These are phyloP conservation scores for Hippoglossus stenolepis DNA, from an alignment of 2,113 vertebrate species.

Conservation along the genomic window DNA sequence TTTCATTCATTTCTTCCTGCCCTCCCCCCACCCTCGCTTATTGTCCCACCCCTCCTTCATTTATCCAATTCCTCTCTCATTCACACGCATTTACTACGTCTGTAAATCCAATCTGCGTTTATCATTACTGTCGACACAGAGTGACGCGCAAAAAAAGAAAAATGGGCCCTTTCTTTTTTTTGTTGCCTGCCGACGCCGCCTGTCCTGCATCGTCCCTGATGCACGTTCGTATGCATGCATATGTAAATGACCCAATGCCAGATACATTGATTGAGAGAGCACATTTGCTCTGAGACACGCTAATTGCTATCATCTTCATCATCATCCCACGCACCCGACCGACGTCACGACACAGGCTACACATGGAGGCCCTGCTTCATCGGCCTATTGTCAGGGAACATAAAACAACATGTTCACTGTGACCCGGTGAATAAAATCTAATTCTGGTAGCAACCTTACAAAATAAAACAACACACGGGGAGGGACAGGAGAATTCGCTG, in stretches of 20 bases:
- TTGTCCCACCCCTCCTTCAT: slow-evolving; percentile 44
- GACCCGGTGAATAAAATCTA: background rate
- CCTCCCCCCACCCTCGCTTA: slow-evolving; percentile 39
- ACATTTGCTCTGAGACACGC: slow-evolving; percentile 40
- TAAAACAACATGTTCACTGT: slow-evolving; percentile 1
- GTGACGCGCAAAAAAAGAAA: slow-evolving; percentile 47
- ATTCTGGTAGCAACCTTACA: too few species aligned
- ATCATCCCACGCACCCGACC: slow-evolving; percentile 12
- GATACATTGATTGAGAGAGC: slow-evolving; percentile 67
- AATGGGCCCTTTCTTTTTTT: too few species aligned
- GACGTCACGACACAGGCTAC: slow-evolving; percentile 29
- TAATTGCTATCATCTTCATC: slow-evolving; percentile 67
- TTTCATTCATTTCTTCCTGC: slow-evolving; percentile 77
- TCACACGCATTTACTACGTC: slow-evolving; percentile 78
- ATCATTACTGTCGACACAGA: slow-evolving; percentile 63
- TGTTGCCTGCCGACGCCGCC: background rate
- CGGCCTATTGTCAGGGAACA: slow-evolving; percentile 26
- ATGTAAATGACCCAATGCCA: slow-evolving; percentile 66
- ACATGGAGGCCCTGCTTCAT: slow-evolving; percentile 25
- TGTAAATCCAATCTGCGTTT: slow-evolving; percentile 73
- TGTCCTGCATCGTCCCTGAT: slow-evolving; percentile 22
- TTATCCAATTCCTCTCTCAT: slow-evolving; percentile 77
- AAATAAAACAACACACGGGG: too few species aligned
- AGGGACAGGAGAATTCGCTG: too few species aligned
- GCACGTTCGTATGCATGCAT: slow-evolving; percentile 54